Percentiles rank a stretch among this genome's conserved stretches.
phyloP scores from a whole-genome alignment of 2,113 vertebrate genomes.

The Philantomba maxwellii region DNA sequence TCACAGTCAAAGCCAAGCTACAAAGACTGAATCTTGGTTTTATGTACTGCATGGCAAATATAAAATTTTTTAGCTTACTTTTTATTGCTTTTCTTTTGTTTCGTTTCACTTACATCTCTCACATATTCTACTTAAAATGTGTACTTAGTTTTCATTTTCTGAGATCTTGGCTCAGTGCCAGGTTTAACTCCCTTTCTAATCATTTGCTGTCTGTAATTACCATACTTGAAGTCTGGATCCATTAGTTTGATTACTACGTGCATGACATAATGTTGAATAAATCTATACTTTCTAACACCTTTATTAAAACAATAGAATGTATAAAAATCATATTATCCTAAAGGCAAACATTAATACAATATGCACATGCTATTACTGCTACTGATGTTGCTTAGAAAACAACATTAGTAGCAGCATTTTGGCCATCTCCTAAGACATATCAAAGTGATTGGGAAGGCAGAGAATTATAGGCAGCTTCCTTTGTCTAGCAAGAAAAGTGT shows the following conservation, averaged over 20 bases:
- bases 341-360: background rate
- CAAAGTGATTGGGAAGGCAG: background rate
- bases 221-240: background rate
- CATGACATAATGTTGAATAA: background rate
- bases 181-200: background rate
- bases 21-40: background rate
- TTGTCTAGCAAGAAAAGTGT: background rate
- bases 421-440: background rate
- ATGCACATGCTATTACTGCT: background rate
- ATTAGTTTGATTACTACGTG: background rate
- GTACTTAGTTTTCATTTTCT: background rate
- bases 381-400: background rate
- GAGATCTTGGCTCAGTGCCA: background rate
- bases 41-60: background rate
- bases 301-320: background rate
- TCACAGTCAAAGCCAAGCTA: background rate
- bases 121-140: background rate
- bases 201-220: background rate
- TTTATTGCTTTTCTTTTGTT: background rate
- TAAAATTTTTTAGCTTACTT: background rate
- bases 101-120: accelerated
- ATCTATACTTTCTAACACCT: background rate
- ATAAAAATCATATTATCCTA: background rate
- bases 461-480: background rate
- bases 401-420: background rate